phyloP scores from a whole-genome alignment of 2,797 vertebrate species.

The Calcarius lapponicus region DNA sequence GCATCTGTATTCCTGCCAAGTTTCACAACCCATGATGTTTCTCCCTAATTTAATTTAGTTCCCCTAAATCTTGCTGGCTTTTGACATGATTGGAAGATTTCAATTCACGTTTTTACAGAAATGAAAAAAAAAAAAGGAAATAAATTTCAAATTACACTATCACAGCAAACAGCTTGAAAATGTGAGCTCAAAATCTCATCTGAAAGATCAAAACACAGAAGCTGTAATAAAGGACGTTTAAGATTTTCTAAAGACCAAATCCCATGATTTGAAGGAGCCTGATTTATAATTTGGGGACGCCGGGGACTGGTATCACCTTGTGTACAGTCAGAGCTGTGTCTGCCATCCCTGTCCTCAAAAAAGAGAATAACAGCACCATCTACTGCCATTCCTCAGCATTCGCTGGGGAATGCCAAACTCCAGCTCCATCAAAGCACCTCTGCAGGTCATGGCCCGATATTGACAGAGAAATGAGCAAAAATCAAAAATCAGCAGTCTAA shows the following conservation, averaged over 20 bases:
- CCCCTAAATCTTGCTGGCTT: background rate
- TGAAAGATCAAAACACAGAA: background rate
- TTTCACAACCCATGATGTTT: conserved; percentile 24
- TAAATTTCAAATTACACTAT: background rate
- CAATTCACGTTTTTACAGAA: background rate
- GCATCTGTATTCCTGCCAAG: background rate
- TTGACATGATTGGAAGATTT: background rate
- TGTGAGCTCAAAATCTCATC: background rate
- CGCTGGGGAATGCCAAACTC: background rate
- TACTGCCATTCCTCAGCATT: conserved; percentile 32
- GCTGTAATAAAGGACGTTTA: background rate
- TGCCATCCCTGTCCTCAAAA: background rate
- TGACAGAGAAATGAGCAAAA: background rate
- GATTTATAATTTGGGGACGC: background rate
- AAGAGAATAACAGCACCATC: conserved; percentile 69
- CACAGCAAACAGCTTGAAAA: background rate
- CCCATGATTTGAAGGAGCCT: background rate
- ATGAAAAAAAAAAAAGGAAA: background rate
- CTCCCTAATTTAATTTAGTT: conserved; percentile 11
- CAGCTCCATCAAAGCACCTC: background rate
- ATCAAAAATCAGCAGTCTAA: background rate
- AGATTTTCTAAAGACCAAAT: background rate
- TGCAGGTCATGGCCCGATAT: background rate
- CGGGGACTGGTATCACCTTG: background rate
- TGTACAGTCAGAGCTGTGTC: too few relatives aligned